phyloP scores from a whole-genome alignment of 2,888 invertebrate species.

The Gasteruption jaculator region DNA sequence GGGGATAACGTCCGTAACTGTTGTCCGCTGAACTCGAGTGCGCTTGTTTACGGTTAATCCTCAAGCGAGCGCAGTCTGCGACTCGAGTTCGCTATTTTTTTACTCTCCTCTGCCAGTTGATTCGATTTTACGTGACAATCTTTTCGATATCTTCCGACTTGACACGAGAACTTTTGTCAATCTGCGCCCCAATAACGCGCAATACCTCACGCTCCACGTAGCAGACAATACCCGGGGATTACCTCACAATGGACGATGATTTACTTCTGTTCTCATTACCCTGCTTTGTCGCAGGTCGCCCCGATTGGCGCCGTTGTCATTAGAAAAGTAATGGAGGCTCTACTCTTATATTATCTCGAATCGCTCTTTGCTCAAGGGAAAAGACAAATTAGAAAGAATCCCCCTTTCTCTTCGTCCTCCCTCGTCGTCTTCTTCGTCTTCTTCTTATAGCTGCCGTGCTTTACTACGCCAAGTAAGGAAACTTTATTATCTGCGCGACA shows the following conservation, averaged over 20 bases:
- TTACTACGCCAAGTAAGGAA: slow-evolving; percentile 34
- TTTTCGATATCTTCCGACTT: too few relatives aligned
- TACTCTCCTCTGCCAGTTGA: too few relatives aligned
- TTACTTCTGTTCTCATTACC: slow-evolving; percentile 52
- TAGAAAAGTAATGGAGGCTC: slow-evolving; percentile 50
- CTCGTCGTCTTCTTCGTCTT: too few relatives aligned
- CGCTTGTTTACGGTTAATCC: too few relatives aligned
- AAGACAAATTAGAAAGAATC: slow-evolving; percentile 46
- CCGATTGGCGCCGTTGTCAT: slow-evolving; percentile 45
- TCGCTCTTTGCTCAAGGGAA: slow-evolving; percentile 28
- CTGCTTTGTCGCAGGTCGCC: slow-evolving; percentile 46
- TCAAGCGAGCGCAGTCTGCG: too few relatives aligned
- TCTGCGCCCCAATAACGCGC: slow-evolving; percentile 47
- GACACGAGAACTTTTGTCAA: too few relatives aligned
- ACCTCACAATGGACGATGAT: slow-evolving; percentile 51
- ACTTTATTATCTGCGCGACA: slow-evolving; percentile 39
- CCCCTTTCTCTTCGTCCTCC: slow-evolving; percentile 25
- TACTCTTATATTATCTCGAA: slow-evolving; percentile 46
- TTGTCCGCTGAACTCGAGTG: too few relatives aligned
- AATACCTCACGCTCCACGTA: slow-evolving; percentile 47
- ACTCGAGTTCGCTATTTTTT: too few relatives aligned
- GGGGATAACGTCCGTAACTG: too few relatives aligned
- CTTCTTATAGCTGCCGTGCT: too few relatives aligned
- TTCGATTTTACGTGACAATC: too few relatives aligned
- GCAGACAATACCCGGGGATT: slow-evolving; percentile 50